These are phyloP conservation scores for Proctacanthus coquilletti DNA, from an alignment of 1,140 invertebrate species.

Conservation along the genomic window DNA sequence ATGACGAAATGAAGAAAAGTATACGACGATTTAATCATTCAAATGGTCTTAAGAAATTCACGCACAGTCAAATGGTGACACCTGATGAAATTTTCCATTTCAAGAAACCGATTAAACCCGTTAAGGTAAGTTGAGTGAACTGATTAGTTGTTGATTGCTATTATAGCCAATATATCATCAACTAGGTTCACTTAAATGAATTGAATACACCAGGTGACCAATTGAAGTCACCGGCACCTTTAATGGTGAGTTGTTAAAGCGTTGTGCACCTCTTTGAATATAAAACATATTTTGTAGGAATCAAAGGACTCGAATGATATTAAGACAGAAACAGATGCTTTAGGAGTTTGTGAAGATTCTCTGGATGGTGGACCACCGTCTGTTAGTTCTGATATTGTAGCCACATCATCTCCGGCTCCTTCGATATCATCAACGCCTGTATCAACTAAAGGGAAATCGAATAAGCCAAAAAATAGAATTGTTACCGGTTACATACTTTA, in stretches of 20 bases:
- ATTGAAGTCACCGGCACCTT: neutral
- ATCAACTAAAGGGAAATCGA: slow-evolving; percentile 31
- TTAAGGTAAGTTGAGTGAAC: slow-evolving; percentile 41
- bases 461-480: slow-evolving; percentile 51
- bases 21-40: slow-evolving; percentile 53
- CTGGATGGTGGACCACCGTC: slow-evolving; percentile 57
- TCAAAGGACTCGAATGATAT: slow-evolving; percentile 13
- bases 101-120: slow-evolving; percentile 54
- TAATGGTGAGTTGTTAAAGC: no score
- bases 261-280: no score
- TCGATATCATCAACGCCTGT: slow-evolving; percentile 38
- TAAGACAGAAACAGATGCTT: slow-evolving; percentile 35
- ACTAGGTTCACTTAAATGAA: neutral
- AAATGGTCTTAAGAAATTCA: slow-evolving; percentile 67
- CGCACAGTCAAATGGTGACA: slow-evolving; percentile 63
- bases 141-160: neutral
- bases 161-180: no score
- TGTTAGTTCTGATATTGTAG: slow-evolving; percentile 48
- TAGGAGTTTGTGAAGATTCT: slow-evolving; percentile 48
- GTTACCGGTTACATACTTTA: slow-evolving; percentile 98
- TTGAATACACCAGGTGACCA: neutral
- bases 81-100: slow-evolving; percentile 91
- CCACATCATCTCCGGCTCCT: slow-evolving; percentile 29
- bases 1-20: slow-evolving; percentile 74
- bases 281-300: no score